phyloP scores from a whole-genome alignment of 2,888 invertebrate genomes.

The Acheta domesticus region DNA sequence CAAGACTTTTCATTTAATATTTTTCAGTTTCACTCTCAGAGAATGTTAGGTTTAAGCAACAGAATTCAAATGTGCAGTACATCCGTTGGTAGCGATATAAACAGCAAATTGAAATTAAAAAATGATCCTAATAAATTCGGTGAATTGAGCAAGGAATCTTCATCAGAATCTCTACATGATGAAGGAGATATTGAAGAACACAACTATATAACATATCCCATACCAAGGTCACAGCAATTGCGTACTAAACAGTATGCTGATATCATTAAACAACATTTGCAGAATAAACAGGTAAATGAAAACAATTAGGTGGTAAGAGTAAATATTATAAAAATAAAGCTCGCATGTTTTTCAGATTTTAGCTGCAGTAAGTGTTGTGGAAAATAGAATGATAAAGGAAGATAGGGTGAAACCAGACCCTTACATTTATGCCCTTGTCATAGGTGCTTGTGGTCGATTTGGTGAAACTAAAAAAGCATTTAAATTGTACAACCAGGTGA shows the following conservation, averaged over 20 bases:
- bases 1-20: too few relatives aligned
- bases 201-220: constrained; percentile 54
- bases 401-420: constrained; percentile 75
- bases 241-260: constrained; percentile 64
- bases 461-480: constrained; percentile 87
- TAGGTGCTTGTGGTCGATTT: constrained; percentile 75
- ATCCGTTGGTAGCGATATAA: too few relatives aligned
- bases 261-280: constrained; percentile 65
- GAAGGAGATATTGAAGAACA: constrained; percentile 61
- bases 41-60: too few relatives aligned
- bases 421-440: constrained; percentile 78
- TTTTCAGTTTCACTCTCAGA: too few relatives aligned
- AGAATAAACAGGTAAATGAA: constrained; percentile 55
- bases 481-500: constrained; percentile 65
- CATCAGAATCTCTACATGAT: constrained; percentile 31
- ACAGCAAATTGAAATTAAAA: not conserved
- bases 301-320: not conserved
- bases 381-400: constrained; percentile 69
- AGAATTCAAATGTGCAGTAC: too few relatives aligned
- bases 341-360: constrained; percentile 45
- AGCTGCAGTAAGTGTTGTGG: constrained; percentile 75
- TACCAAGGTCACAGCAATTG: constrained; percentile 53
- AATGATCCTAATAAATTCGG: constrained; percentile 58
- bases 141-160: not conserved
- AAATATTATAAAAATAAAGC: not conserved